Base-by-base conservation (phyloP, 2,888 invertebrate species). In the Andrena dorsata region DNA sequence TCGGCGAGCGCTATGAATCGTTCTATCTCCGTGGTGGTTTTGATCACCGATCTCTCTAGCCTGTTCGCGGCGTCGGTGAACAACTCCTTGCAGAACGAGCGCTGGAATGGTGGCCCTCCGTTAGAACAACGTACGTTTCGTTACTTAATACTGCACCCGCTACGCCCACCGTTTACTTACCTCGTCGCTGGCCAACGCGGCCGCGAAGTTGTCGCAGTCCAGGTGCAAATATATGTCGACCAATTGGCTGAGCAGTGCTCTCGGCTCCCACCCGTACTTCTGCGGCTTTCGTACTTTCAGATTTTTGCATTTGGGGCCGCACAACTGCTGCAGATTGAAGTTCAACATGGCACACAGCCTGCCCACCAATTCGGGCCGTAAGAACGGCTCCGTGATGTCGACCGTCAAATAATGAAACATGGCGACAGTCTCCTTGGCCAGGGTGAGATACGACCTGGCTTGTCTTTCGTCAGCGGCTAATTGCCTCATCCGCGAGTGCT, bases 181-280 rank as follows among this genome's bases (percentile, higher is more conserved):
- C 96, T 99, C 99, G 94, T 99, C 99, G 82, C 97, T 97, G 53
- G 99, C 99, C 80, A 99, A 96, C 77, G 98, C 98, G 87, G 97
- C 96, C 89, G 98, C 98, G 95, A 98, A 98, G 93, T 96, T 96
- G 93, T 97, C 97, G 95, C 98, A 97, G 95, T 98, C 98, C 87
- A 99, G 96, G 94, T 99, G 98, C 91, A 99, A 95, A 95, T 99
- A 99, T 94, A 99, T 99, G 94, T 98, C 98, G 66, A 98, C 98
- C 84, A 99, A 96, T 94, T 98, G 98, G 90, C 98, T 97, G 78
- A 99, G 95, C 88, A 99, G 95, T 88, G 97, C 96, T 90, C 98
- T 96, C 26, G 99, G 99, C 93, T 99, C 98, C 99, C 99, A 99
- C 13, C 98, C 98, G 94, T 99, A 99, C 94, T 98, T 98, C 86